Percentiles rank a stretch among this genome's conserved stretches.
phyloP scores from a whole-genome alignment of 92 coral and sea anemone genomes.

The Zoanthus sansibaricus region DNA sequence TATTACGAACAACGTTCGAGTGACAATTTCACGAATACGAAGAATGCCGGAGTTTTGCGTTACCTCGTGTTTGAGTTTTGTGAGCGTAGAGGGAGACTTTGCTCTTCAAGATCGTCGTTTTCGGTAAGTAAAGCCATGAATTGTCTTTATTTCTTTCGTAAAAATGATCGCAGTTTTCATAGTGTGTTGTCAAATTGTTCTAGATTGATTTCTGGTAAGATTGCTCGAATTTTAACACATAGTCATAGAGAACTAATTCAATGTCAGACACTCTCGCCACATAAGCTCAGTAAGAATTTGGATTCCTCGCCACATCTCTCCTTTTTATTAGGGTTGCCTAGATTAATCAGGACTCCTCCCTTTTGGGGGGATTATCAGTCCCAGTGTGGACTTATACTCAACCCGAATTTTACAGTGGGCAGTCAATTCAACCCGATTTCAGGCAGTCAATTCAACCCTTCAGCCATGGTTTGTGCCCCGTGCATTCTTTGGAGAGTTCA shows the following conservation, averaged over 20 bases:
- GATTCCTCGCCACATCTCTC: conserved; percentile 33
- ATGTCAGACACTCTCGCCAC: conserved; percentile 43
- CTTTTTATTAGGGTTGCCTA: conserved; percentile 25
- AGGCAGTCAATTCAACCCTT: conserved; percentile 17
- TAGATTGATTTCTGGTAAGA: conserved; percentile 47
- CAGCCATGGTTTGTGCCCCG: conserved; percentile 42
- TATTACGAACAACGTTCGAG: neutral
- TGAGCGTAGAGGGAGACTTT: conserved; percentile 15
- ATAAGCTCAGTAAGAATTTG: conserved; percentile 47
- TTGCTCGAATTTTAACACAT: conserved; percentile 49
- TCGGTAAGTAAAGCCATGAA: conserved; percentile 38
- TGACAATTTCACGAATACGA: too few relatives aligned
- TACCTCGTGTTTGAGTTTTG: conserved; percentile 13
- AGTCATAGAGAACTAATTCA: conserved; percentile 37
- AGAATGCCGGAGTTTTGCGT: neutral
- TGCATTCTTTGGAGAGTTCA: conserved; percentile 32
- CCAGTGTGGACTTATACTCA: conserved; percentile 40
- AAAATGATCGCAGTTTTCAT: conserved; percentile 40
- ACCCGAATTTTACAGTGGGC: conserved; percentile 22
- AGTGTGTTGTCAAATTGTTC: conserved; percentile 47
- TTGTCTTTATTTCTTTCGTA: conserved; percentile 41
- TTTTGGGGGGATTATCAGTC: conserved; percentile 45
- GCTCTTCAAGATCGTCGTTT: conserved; percentile 33
- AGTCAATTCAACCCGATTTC: neutral
- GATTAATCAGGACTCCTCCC: conserved; percentile 33